Conservation (phyloP, 2,888 invertebrate genomes). For the Macrosoma leucophasiata region DNA sequence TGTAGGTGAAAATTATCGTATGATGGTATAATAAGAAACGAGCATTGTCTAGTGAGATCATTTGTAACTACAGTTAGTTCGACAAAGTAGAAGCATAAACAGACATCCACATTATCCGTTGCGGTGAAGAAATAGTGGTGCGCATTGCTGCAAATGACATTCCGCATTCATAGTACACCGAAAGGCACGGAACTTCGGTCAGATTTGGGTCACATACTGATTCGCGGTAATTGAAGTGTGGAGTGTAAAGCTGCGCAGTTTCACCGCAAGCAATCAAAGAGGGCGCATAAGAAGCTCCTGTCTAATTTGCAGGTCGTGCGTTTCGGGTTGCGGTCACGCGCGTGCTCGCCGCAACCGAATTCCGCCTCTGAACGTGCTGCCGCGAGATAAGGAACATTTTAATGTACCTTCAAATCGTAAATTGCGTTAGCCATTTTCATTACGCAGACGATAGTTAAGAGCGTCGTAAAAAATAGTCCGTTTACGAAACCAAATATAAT, state of each 20-base stretch:
- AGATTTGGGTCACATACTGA: conserved; percentile 66
- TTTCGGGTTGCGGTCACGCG: conserved; percentile 61
- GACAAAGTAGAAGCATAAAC: conserved; percentile 10
- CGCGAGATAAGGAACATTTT: too few species aligned
- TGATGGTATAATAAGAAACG: conserved; percentile 20
- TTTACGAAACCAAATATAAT: too few species aligned
- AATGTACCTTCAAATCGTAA: too few species aligned
- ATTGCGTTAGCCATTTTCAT: too few species aligned
- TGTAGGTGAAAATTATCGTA: conserved; percentile 7
- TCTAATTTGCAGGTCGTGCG: conserved; percentile 63
- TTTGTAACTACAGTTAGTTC: conserved; percentile 33
- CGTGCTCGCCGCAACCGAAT: conserved; percentile 52
- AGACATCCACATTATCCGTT: conserved; percentile 45
- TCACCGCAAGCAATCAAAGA: conserved; percentile 64
- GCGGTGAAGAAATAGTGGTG: conserved; percentile 58
- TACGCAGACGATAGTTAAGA: too few species aligned
- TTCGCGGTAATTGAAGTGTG: conserved; percentile 55
- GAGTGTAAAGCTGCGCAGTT: conserved; percentile 44
- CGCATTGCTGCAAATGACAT: conserved; percentile 56
- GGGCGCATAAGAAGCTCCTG: conserved; percentile 48
- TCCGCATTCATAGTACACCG: conserved; percentile 53
- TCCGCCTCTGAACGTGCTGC: conserved; percentile 45
- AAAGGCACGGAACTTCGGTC: conserved; percentile 44
- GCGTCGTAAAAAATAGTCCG: too few species aligned
- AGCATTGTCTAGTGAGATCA: conserved; percentile 35